Evolutionary conservation across 2,888 invertebrate genomes (phyloP), one percentile per base, ranked within the genome.

Genomic region (Pollenia griseotomentosa): DNA sequence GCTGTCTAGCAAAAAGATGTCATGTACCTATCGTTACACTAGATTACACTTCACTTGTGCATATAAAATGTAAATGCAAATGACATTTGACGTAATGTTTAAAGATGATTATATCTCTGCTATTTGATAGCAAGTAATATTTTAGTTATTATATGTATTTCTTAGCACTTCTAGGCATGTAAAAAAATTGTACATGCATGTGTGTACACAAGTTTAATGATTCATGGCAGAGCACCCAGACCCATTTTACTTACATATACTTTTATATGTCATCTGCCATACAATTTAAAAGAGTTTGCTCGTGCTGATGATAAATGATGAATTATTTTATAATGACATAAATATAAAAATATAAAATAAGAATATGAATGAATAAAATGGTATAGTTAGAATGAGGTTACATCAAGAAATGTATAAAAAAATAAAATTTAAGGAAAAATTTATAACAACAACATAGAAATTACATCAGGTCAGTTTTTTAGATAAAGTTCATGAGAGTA

Each of bases 11-110:
- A 55, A 51, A 14, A 55, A 48, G 12, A 33, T 78, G 55, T 8
- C 33, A 53, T 9, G 51, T 75, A 33, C n/a, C 2, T 40, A 2
- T 42, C 11, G 16, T 3, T n/a, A 42, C 44, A 51, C 14, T 12
- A 55, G 44, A 46, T 46, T 77, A 23, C 51, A 65, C 7, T 11
- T 55, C 23, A 48, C 74, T 74, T 16, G 42, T 40, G 33, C 16
- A 51, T 63, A 65, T 81, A 44, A 44, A 23, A 51, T 57, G 33
- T 33, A 59, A 77, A 81, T 81, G 77, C 23, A 71, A 80, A 55
- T 80, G 63, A 73, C 65, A 81, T 73, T 71, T 81, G 65, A 73
- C 23, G 81, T 81, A 77, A 82, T 66, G 33, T 57, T 75, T 85
- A 55, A 40, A 85, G 66, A 46, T 53, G 57, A 79, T 78, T 57